Percentiles rank a stretch among this genome's conserved stretches.
Evolutionary conservation across 2,113 vertebrate species (phyloP).

Genomic region (Australoheros scitulus): DNA sequence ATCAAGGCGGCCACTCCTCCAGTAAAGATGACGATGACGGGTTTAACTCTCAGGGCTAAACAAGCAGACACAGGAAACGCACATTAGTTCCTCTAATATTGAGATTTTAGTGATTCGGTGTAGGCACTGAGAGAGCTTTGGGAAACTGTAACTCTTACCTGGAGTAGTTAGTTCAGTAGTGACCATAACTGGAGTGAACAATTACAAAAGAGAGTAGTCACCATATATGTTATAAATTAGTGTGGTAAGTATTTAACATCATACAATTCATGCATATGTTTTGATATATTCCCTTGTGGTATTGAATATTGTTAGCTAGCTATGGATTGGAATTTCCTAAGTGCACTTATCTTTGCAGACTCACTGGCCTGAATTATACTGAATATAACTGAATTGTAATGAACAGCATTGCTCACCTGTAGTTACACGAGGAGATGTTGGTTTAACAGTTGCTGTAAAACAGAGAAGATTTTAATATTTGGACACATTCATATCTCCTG

Average conservation of each 20-base stretch:
- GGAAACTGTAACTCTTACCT: background rate
- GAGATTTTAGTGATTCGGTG: background rate
- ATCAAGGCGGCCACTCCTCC: conserved; percentile 32
- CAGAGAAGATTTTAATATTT: background rate
- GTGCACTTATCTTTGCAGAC: background rate
- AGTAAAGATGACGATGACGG: background rate
- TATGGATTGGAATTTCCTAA: background rate
- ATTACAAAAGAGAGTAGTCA: background rate
- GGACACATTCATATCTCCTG: background rate
- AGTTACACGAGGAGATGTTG: background rate
- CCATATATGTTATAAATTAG: background rate
- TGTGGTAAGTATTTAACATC: background rate
- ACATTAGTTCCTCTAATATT: background rate
- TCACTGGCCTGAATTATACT: background rate
- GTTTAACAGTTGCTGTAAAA: background rate
- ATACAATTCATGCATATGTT: background rate
- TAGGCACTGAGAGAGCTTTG: background rate
- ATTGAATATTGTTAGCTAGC: background rate
- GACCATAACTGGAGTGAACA: background rate
- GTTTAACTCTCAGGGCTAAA: background rate
- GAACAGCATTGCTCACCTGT: background rate
- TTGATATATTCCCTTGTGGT: background rate
- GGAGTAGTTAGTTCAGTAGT: background rate
- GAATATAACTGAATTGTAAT: background rate
- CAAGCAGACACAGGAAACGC: background rate